A percentile compares a stretch with the other conserved stretches of the same genome.
Conservation (phyloP, 2,797 vertebrate species). For the Moxostoma hubbsi region DNA sequence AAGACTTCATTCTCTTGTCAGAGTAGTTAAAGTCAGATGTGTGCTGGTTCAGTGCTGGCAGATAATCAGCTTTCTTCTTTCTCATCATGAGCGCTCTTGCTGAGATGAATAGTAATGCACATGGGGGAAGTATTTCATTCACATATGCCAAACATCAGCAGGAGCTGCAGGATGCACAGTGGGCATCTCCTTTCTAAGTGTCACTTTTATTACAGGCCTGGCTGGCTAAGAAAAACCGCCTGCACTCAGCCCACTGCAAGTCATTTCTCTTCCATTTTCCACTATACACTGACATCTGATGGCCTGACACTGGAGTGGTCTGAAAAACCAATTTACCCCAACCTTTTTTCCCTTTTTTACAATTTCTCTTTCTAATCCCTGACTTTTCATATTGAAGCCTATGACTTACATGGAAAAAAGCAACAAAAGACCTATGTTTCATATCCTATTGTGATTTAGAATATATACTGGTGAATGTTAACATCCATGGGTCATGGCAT, state of each 20-base stretch:
- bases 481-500: conserved; percentile 45
- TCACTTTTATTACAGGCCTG: conserved; percentile 60
- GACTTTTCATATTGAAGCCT: conserved; percentile 15
- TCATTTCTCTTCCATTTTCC: conserved; percentile 63
- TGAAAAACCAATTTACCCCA: conserved; percentile 55
- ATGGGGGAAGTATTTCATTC: conserved; percentile 53
- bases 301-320: conserved; percentile 54
- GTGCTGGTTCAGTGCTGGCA: conserved; percentile 8
- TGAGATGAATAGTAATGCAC: conserved; percentile 30
- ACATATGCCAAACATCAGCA: conserved; percentile 58
- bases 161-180: conserved; percentile 44
- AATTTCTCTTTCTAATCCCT: conserved; percentile 38
- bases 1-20: neutral
- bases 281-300: conserved; percentile 57
- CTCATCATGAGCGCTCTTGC: conserved; percentile 23
- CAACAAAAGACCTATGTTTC: conserved; percentile 13
- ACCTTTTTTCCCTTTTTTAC: conserved; percentile 11
- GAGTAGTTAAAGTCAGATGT: neutral
- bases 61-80: conserved; percentile 9
- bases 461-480: conserved; percentile 26
- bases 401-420: neutral
- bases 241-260: conserved; percentile 62
- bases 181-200: conserved; percentile 57
- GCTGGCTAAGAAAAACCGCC: conserved; percentile 54
- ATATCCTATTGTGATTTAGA: conserved; percentile 18